Base-by-base conservation (phyloP, 2,797 vertebrate species). In the Tragelaphus eurycerus region DNA sequence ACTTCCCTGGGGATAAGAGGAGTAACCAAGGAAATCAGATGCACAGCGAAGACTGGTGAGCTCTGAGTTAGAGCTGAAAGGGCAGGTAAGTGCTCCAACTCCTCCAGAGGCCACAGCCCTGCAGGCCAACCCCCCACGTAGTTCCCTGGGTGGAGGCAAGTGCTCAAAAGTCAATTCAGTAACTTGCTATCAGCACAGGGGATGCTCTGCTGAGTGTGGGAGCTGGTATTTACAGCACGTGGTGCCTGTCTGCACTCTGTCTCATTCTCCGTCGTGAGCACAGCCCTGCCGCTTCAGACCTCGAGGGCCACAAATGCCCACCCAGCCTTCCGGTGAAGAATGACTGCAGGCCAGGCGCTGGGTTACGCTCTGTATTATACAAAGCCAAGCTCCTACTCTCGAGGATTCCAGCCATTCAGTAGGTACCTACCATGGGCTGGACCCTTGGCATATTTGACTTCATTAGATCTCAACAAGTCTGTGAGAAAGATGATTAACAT, bases 151-250 rank as follows among this genome's bases (percentile, higher is more conserved):
- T 3, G 19, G n/a, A 95, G 83, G 86, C 64, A 55, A 95, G n/a
- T n/a, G 29, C 50, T 94, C 55, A 96, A 96, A 97, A 95, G 95
- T 76, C 95, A 96, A 23, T n/a, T 79, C 21, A 79, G 67, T 85
- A 50, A 81, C 48, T 89, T 93, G 95, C 11, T 25, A 76, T 59
- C 74, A 87, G 92, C 82, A 90, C 2, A 29, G 84, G 76, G 64
- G 54, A 85, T 64, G 86, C 87, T 96, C 67, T 97, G 74, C 87
- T 79, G n/a, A 54, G 92, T 60, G 92, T 74, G 87, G 93, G 93
- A 91, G 74, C 34, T 84, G 74, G 83, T 91, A 92, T 93, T 82
- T 12, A 81, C 10, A 93, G 92, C 64, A 34, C 31, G n/a, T 6
- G 43, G 90, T 54, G 95, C 48, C 95, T n/a, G 19, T 89, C 74